Evolutionary conservation across 2,113 vertebrate genomes (phyloP), one percentile per base, ranked within the genome.

Genomic region (Pithys albifrons): DNA sequence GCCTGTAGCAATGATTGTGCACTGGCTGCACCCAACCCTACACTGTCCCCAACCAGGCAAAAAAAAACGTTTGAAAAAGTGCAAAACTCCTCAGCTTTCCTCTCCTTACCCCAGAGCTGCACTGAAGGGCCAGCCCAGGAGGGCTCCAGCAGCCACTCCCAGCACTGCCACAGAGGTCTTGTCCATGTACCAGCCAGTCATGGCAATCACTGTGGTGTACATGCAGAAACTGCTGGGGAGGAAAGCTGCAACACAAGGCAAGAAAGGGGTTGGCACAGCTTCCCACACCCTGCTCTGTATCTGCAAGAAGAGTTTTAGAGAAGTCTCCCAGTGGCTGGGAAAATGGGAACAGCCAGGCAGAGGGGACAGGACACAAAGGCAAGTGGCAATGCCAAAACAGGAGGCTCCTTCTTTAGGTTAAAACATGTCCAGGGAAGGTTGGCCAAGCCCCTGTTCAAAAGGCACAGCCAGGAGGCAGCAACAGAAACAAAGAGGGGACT

Each of bases 121-220:
- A 37, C 99, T 99, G 97, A 99, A 99, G 2, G 99, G 99, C 99
- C 99, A 99, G 87, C 98, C 99, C 45, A 99, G 85, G 29, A 99
- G 98, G 69, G 98, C 98, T 33, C 99, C 99, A 2, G 99, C 98
- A 4, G 99, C 99, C 90, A 99, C 98, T 4, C 99, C 99, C 80
- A 99, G 94, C 69, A 99, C 97, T 7, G 99, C 99, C 75, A 99
- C 91, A 2, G 98, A 98, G 18, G 98, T 97, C 18, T 97, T 99
- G 93, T 99, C 99, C 98, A 99, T 99, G 80, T 99, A 99, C 99
- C 99, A 99, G 64, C 99, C 99, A 0, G 99, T 99, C 99, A 99
- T 99, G 71, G 99, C 99, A 46, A 99, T 90, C 96, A 99, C 65
- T 0, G 99, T 99, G 20, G 98, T 99, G 45, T 99, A 99, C 99